Percentiles rank a stretch among this genome's conserved stretches.
These are phyloP conservation scores for Catharus fuscescens DNA, from an alignment of 2,113 vertebrate species.

Conservation along the genomic window DNA sequence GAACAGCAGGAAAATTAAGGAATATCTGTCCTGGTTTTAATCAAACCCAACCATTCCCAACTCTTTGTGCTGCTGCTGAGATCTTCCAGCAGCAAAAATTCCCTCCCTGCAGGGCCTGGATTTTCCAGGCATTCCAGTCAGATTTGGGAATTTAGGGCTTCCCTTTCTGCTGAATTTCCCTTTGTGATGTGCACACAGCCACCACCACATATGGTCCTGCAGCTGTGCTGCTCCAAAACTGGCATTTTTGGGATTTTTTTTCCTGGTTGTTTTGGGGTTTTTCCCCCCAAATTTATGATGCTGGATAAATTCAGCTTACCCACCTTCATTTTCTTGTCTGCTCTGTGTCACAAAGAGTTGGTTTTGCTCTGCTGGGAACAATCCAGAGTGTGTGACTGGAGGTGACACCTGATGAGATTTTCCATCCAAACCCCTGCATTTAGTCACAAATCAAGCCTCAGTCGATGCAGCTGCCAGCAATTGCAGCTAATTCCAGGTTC, in stretches of 20 bases:
- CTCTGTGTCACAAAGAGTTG: not conserved
- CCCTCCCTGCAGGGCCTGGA: not conserved
- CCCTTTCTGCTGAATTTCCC: not conserved
- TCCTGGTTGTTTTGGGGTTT: accelerated
- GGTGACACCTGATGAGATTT: not conserved
- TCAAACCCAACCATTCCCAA: not conserved
- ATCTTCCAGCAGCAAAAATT: not conserved
- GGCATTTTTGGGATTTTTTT: not conserved
- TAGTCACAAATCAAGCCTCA: not conserved
- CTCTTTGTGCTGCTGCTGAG: not conserved
- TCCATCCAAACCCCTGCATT: not conserved
- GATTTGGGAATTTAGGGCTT: not conserved
- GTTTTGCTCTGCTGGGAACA: not conserved
- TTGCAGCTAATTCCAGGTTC: constrained; percentile 16
- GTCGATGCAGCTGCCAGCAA: not conserved
- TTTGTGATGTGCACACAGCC: not conserved
- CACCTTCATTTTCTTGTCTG: not conserved
- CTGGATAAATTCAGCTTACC: not conserved
- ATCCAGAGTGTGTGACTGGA: not conserved
- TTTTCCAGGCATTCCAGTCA: not conserved
- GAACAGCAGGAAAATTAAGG: not conserved
- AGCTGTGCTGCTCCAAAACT: not conserved
- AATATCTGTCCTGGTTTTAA: not conserved
- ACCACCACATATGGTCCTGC: accelerated
- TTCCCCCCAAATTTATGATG: not conserved